These are phyloP conservation scores for Plectropomus leopardus DNA, from an alignment of 2,113 vertebrate species.

Conservation along the genomic window DNA sequence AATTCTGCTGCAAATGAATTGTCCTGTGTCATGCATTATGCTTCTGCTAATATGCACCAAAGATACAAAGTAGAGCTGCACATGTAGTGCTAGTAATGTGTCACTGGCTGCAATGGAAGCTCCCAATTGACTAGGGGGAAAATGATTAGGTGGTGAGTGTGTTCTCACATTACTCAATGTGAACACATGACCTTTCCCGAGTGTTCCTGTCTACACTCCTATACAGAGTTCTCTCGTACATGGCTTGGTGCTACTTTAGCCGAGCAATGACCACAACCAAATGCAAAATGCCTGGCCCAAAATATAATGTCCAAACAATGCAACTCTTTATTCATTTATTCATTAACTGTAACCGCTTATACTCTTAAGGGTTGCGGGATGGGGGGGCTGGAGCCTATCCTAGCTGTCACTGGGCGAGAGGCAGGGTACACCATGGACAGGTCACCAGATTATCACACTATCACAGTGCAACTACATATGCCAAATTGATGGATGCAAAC, in stretches of 20 bases:
- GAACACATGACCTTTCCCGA: conserved; percentile 20
- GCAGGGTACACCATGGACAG: too few relatives aligned
- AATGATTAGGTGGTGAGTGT: conserved; percentile 7
- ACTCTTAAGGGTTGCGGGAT: too few relatives aligned
- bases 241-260: not conserved
- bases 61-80: not conserved
- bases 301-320: not conserved
- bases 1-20: not conserved
- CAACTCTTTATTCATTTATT: too few relatives aligned
- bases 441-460: too few relatives aligned
- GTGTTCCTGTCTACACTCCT: not conserved
- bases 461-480: not conserved
- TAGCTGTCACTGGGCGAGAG: too few relatives aligned
- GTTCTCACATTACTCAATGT: conserved; percentile 13
- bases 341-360: too few relatives aligned
- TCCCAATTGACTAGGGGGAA: not conserved
- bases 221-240: not conserved
- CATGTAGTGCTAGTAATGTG: not conserved
- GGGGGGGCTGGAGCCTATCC: too few relatives aligned
- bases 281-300: not conserved
- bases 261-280: not conserved
- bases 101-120: conserved; percentile 2
- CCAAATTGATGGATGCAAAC: not conserved
- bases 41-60: not conserved
- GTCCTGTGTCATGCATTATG: not conserved